Percentiles rank a stretch among this genome's conserved stretches.
Evolutionary conservation across 1,140 invertebrate genomes (phyloP).

Genomic region (Microplitis mediator): DNA sequence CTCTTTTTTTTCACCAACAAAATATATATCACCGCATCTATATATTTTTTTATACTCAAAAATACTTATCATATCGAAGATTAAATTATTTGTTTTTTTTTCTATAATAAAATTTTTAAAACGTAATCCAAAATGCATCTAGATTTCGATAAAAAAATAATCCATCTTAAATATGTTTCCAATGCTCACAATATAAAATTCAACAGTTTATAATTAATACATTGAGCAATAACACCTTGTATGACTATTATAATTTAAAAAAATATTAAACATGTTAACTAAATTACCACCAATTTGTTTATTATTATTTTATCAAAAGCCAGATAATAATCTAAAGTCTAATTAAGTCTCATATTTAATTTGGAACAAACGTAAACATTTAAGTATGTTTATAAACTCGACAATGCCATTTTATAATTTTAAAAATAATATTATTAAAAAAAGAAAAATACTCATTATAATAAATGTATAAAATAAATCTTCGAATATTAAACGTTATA

Average conservation of each 20-base stretch:
- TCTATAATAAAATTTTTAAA: too few relatives aligned
- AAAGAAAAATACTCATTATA: background rate
- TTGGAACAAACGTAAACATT: background rate
- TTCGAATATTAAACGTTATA: background rate
- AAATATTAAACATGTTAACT: background rate
- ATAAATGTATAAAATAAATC: conserved; percentile 8
- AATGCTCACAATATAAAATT: background rate
- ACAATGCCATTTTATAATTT: background rate
- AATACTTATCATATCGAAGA: background rate
- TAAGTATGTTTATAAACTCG: background rate
- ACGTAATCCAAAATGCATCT: too few relatives aligned
- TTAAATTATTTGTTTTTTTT: too few relatives aligned
- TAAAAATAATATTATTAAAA: background rate
- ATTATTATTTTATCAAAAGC: background rate
- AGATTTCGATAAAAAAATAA: background rate
- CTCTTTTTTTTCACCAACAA: background rate
- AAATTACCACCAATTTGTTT: background rate
- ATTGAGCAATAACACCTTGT: conserved; percentile 9
- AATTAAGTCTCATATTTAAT: conserved; percentile 12
- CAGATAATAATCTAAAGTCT: background rate
- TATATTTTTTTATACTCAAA: background rate
- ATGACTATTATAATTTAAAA: background rate
- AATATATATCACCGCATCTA: background rate
- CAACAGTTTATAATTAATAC: background rate
- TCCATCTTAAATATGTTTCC: background rate